A percentile compares a stretch with the other conserved stretches of the same genome.
Conservation (phyloP, 2,797 vertebrate genomes). For the Falco cherrug region DNA sequence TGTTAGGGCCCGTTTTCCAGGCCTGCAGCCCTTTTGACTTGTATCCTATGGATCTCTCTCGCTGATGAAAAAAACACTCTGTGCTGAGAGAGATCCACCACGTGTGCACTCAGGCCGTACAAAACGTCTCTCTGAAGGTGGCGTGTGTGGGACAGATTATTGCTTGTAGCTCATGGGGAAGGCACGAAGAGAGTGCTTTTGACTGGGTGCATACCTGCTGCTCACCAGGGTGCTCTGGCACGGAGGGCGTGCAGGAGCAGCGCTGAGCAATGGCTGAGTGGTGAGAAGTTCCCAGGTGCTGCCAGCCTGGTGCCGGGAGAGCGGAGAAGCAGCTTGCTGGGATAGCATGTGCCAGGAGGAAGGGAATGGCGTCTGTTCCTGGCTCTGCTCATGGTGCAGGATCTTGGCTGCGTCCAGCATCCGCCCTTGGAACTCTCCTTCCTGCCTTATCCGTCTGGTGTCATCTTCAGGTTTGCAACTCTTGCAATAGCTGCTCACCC, state of each 20-base stretch:
- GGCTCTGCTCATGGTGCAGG: background rate
- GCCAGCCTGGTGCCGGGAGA: background rate
- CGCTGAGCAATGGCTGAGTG: background rate
- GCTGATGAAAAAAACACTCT: accelerated
- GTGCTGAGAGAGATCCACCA: background rate
- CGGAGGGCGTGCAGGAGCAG: background rate
- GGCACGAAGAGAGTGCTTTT: background rate
- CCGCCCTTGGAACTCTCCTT: background rate
- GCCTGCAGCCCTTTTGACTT: background rate
- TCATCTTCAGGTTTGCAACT: background rate
- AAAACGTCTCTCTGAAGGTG: background rate
- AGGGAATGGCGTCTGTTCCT: background rate
- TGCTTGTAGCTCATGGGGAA: background rate
- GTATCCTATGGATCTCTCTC: background rate
- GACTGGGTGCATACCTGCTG: background rate
- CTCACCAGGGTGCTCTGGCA: background rate
- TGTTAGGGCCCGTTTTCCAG: background rate
- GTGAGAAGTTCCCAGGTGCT: background rate
- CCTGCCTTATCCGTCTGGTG: background rate
- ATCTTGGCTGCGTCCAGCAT: no score
- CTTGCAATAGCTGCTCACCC: background rate
- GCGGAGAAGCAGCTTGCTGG: background rate
- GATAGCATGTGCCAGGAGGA: background rate
- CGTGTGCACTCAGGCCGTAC: accelerated
- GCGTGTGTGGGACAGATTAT: background rate